Conservation (phyloP, 2,113 vertebrate species). For the Philantomba maxwellii region DNA sequence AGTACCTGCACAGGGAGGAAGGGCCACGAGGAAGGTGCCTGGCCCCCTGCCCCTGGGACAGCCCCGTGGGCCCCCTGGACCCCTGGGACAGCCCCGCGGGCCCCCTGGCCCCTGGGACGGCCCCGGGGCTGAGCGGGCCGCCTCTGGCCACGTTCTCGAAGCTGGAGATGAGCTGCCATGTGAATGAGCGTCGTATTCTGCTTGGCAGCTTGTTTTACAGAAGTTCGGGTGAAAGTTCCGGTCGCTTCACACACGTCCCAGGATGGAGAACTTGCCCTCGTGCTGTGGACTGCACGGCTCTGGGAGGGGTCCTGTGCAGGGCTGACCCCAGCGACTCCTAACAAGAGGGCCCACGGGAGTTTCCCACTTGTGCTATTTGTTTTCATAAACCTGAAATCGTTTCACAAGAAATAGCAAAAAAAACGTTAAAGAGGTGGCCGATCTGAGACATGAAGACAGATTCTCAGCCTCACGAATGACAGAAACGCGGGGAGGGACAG, state of each 20-base stretch:
- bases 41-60: rapidly evolving
- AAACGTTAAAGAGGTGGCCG: not conserved
- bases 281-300: rapidly evolving
- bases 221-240: not conserved
- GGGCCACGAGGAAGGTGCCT: not conserved
- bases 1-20: not conserved
- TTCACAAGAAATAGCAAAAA: not conserved
- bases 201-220: not conserved
- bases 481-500: not conserved
- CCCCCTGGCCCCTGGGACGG: not conserved
- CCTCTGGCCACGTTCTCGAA: not conserved
- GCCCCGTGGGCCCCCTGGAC: not conserved
- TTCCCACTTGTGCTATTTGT: not conserved
- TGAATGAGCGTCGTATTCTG: rapidly evolving
- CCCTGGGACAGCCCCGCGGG: too few relatives aligned
- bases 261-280: rapidly evolving
- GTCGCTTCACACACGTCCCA: not conserved
- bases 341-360: not conserved
- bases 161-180: not conserved
- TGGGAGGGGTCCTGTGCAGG: not conserved
- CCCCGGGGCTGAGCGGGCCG: not conserved
- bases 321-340: not conserved
- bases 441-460: not conserved
- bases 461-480: not conserved
- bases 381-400: not conserved